Base-by-base conservation (phyloP, 1,140 invertebrate genomes). In the Pemphigus obesinymphae region DNA sequence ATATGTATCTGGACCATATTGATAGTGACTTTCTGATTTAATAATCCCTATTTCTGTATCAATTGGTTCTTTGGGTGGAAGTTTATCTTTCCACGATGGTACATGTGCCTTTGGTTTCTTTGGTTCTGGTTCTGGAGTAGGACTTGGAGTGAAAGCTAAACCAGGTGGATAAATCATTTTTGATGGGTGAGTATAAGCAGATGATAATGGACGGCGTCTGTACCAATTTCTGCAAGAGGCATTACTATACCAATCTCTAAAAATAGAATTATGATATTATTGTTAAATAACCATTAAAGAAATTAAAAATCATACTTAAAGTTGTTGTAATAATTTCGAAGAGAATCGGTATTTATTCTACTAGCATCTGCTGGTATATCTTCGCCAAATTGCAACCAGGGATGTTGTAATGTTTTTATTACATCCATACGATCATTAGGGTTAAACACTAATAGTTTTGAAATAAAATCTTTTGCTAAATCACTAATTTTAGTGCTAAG, bases 1-100 rank as follows among this genome's bases (percentile, higher is more conserved):
- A 87, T 98, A 97, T 0, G 97, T 98, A 86, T 99, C 97, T 0
- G 96, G 96, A 1, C 97, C 97, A 88, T 95, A 93, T 88, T 97
- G 96, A 87, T 97, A 97, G 85, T 96, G 94, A 89, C 94, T 96
- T 86, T 96, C 95, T 1, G 92, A 95, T 84, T 91, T 92, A 82
- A 94, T 89, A 29, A 92, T 87, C 13, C 93, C 94, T 82, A 95
- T 90, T 86, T 96, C 94, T 85, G 94, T 94, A 85, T 95, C 93
- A 70, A 94, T 91, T 83, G 93, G 92, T 85, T 93, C 91, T 80
- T 45, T 80, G n/a, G 92, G 89, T 70, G 93, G 91, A 84, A 93
- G 88, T 82, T 91, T 89, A 83, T 91, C 90, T 84, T 94, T 92
- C 88, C 90, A 92, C 45, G 90, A 89, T 1, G 89, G 87, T 50